Conservation (phyloP, 2,113 vertebrate species). For the Malaclemys terrapin region DNA sequence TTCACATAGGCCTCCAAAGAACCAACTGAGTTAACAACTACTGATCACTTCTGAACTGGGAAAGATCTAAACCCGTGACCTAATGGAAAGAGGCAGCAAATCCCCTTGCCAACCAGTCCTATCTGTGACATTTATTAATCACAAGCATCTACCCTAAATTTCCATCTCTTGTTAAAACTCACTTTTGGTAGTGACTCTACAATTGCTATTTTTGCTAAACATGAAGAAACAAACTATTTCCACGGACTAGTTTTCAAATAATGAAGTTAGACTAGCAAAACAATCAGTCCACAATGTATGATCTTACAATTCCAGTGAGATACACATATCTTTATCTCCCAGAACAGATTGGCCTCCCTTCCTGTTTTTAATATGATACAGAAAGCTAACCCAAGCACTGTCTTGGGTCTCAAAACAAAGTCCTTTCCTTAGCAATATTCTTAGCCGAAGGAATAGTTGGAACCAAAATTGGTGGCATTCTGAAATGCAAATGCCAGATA, state of each 20-base stretch:
- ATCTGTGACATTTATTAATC: not conserved
- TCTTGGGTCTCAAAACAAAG: not conserved
- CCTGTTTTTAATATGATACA: slow-evolving; percentile 16
- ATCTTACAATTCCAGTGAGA: not conserved
- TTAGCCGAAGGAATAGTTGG: not conserved
- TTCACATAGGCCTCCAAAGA: not conserved
- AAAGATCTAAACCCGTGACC: not conserved
- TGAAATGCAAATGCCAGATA: not conserved
- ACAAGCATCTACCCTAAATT: not conserved
- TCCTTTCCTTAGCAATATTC: not conserved
- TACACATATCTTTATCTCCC: slow-evolving; percentile 2
- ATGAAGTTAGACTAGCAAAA: not conserved
- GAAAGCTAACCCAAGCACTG: not conserved
- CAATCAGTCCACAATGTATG: not conserved
- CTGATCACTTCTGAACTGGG: not conserved
- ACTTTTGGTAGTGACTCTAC: not conserved
- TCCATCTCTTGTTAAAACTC: not conserved
- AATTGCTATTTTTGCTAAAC: not conserved
- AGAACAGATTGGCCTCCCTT: slow-evolving; percentile 22
- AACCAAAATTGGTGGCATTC: not conserved
- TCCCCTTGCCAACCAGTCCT: not conserved
- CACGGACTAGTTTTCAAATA: not conserved
- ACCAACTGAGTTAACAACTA: not conserved
- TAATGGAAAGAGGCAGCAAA: not conserved
- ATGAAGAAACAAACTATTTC: not conserved